Evolutionary conservation across 2,113 vertebrate genomes (phyloP).

Genomic region (Carlito syrichta): DNA sequence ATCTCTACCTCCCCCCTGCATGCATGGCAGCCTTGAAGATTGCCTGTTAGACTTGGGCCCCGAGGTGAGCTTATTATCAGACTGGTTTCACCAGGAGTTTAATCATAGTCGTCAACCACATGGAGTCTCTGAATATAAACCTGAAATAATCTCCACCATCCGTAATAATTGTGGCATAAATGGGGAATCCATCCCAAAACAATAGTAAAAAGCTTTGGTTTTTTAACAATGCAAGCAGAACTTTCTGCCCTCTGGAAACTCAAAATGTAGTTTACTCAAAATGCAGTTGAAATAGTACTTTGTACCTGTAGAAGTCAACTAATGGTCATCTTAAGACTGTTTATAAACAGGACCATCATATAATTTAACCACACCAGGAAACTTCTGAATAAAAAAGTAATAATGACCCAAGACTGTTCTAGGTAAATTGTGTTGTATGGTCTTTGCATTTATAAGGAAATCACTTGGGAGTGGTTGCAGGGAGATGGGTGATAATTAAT

Average conservation of each 20-base stretch:
- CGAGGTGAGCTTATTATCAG: not conserved
- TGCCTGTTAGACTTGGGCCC: not conserved
- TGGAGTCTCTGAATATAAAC: not conserved
- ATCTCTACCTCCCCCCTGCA: not conserved
- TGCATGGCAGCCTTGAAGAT: not conserved
- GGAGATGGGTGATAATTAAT: not conserved
- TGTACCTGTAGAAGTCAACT: not conserved
- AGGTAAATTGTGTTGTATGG: not conserved
- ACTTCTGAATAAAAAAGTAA: not conserved
- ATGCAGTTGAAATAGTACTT: not conserved
- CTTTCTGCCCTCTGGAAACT: not conserved
- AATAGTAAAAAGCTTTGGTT: not conserved
- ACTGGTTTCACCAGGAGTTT: not conserved
- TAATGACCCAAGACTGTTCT: not conserved
- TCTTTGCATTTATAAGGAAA: slow-evolving; percentile 6
- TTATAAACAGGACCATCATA: not conserved
- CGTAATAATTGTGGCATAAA: not conserved
- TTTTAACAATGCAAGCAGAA: not conserved
- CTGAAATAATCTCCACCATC: not conserved
- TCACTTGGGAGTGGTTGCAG: not conserved
- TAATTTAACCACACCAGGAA: not conserved
- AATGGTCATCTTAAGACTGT: not conserved
- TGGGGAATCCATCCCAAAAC: not conserved
- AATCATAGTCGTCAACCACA: not conserved
- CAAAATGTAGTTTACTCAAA: not conserved